Percentiles rank a stretch among this genome's conserved stretches.
Evolutionary conservation across 2,888 invertebrate genomes (phyloP).

Genomic region (Ormyrus pomaceus): DNA sequence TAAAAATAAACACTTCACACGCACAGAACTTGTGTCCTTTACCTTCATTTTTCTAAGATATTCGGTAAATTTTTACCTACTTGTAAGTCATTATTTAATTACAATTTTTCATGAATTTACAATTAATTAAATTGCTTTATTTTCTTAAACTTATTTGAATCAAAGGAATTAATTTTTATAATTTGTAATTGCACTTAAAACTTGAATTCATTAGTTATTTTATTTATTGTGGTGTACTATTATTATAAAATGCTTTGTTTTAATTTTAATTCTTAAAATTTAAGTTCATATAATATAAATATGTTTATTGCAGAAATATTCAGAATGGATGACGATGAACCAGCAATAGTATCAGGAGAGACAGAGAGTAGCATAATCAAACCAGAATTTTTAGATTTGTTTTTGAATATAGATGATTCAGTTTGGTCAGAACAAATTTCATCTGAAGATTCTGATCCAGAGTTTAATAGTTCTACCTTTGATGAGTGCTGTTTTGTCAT

Average conservation of each 20-base stretch:
- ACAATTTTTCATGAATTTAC: neutral
- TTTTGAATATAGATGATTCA: constrained; percentile 50
- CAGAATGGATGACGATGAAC: constrained; percentile 55
- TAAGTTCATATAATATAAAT: too few species aligned
- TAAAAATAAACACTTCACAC: constrained; percentile 48
- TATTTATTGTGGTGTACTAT: too few species aligned
- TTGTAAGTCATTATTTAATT: neutral
- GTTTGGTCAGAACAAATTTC: constrained; percentile 37
- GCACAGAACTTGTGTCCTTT: neutral
- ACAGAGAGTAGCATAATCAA: constrained; percentile 58
- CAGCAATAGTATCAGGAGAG: constrained; percentile 54
- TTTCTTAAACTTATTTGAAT: constrained; percentile 2
- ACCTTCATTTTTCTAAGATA: neutral
- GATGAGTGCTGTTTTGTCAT: constrained; percentile 49
- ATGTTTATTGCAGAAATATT: constrained; percentile 18
- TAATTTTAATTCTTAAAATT: neutral
- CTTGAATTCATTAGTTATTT: too few species aligned
- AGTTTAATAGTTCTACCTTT: constrained; percentile 16
- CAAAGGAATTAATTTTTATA: too few species aligned
- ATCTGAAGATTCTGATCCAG: constrained; percentile 27
- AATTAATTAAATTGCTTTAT: too few species aligned
- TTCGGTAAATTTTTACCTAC: neutral
- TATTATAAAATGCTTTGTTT: neutral
- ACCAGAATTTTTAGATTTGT: constrained; percentile 54
- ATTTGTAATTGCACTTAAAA: too few species aligned